Percentiles rank a stretch among this genome's conserved stretches.
Evolutionary conservation across 2,797 vertebrate species (phyloP).

Genomic region (Forpus xanthops): DNA sequence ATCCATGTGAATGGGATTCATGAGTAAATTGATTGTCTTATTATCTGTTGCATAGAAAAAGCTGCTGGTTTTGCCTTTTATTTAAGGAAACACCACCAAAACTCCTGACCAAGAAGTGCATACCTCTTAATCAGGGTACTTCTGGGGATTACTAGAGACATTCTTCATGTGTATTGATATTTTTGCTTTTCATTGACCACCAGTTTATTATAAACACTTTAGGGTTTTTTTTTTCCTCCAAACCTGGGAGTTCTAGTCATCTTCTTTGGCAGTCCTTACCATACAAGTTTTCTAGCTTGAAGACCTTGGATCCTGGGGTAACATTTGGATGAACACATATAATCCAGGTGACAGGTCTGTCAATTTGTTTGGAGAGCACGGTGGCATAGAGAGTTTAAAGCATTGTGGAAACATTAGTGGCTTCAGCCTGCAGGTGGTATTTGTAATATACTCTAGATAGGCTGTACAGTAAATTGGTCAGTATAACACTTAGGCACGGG

Average conservation of each 20-base stretch:
- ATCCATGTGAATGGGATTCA: not conserved
- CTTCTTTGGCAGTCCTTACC: not conserved
- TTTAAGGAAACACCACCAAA: not conserved
- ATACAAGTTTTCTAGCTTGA: not conserved
- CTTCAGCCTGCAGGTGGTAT: not conserved
- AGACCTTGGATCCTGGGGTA: not conserved
- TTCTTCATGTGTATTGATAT: not conserved
- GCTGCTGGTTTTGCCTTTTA: not conserved
- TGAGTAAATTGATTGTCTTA: not conserved
- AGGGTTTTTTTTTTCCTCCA: rapidly evolving
- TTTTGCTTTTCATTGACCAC: not conserved
- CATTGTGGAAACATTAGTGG: not conserved
- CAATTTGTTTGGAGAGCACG: not conserved
- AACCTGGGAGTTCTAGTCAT: not conserved
- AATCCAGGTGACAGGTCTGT: not conserved
- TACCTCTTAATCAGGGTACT: not conserved
- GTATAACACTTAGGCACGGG: not conserved
- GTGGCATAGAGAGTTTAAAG: not conserved
- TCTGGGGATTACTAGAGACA: not conserved
- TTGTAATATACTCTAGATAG: not conserved
- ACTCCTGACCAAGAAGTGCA: not conserved
- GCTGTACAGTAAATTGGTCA: not conserved
- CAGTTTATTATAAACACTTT: not conserved
- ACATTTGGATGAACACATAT: not conserved
- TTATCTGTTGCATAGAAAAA: not conserved